Evolutionary conservation across 2,888 invertebrate species (phyloP).

Genomic region (Strigamia maritima): DNA sequence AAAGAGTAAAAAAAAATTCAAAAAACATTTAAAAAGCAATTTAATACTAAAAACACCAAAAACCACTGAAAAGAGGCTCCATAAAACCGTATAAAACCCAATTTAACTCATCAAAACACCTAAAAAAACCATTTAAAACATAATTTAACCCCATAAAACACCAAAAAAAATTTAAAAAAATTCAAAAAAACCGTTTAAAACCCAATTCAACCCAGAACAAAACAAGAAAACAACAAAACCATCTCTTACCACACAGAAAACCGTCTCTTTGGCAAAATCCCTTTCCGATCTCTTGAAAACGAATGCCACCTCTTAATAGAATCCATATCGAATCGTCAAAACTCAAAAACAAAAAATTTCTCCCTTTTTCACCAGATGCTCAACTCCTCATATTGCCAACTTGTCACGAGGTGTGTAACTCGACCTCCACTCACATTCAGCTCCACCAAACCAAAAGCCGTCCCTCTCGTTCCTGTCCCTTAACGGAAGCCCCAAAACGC

Average conservation of each 20-base stretch:
- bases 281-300: constrained; percentile 36
- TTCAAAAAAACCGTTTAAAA: constrained; percentile 8
- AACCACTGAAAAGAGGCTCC: too few species aligned
- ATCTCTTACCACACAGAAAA: constrained; percentile 57
- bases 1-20: too few species aligned
- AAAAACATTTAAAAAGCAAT: too few species aligned
- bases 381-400: not conserved
- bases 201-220: not conserved
- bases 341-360: too few species aligned
- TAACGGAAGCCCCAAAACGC: not conserved
- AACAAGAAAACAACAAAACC: not conserved
- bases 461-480: constrained; percentile 2
- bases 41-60: too few species aligned
- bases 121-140: not conserved
- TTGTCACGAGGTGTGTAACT: constrained; percentile 2
- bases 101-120: not conserved
- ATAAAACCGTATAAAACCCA: too few species aligned
- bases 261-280: constrained; percentile 51
- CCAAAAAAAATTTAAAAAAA: not conserved
- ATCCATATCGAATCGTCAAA: constrained; percentile 29
- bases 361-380: not conserved
- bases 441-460: not conserved
- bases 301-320: constrained; percentile 38
- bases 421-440: not conserved
- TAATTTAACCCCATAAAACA: not conserved